phyloP scores from a whole-genome alignment of 37 sponge, comb jelly and placozoan species.

The Ianthella basta region DNA sequence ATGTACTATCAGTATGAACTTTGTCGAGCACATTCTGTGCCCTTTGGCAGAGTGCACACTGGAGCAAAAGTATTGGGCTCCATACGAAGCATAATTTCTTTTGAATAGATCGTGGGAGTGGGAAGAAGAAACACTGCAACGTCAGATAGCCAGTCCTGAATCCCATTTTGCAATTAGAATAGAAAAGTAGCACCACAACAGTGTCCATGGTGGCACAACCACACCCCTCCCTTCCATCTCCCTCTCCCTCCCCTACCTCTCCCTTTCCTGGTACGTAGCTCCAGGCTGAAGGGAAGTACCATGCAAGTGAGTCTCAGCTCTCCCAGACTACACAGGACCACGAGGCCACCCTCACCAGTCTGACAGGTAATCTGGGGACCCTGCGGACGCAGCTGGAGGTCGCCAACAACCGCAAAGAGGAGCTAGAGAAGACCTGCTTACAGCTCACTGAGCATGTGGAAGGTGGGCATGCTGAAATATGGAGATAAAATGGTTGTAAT shows the following conservation, averaged over 20 bases:
- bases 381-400: slow-evolving; percentile 62
- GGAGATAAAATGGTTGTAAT: too few relatives aligned
- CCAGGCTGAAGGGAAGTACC: background rate
- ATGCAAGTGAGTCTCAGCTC: background rate
- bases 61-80: too few relatives aligned
- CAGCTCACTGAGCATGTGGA: slow-evolving; percentile 22
- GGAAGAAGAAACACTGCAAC: too few relatives aligned
- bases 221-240: background rate
- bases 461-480: background rate
- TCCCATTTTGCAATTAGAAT: too few relatives aligned
- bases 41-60: too few relatives aligned
- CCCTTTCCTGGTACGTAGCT: background rate
- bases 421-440: slow-evolving; percentile 22
- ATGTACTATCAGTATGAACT: too few relatives aligned
- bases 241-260: background rate
- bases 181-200: too few relatives aligned
- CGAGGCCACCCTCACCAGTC: slow-evolving; percentile 41
- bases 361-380: slow-evolving; percentile 62
- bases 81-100: too few relatives aligned
- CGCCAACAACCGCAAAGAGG: slow-evolving; percentile 27
- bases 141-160: too few relatives aligned
- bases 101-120: too few relatives aligned
- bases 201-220: too few relatives aligned
- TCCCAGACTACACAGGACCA: slow-evolving; percentile 31
- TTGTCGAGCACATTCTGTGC: too few relatives aligned